Evolutionary conservation across 1,140 invertebrate genomes (phyloP).

Genomic region (Danaus melanippus): DNA sequence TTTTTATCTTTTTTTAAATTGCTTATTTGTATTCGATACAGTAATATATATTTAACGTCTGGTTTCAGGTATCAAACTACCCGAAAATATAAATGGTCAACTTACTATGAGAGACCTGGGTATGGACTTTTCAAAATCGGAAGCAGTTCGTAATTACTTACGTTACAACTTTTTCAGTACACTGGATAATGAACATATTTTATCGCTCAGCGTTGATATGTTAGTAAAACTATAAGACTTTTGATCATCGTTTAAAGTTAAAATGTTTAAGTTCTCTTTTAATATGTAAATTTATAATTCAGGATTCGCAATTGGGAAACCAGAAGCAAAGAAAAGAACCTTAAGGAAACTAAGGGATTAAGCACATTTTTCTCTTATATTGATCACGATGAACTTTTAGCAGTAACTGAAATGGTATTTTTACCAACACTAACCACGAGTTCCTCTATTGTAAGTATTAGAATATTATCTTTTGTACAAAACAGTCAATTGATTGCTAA

Average conservation of each 20-base stretch:
- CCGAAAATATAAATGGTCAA: slow-evolving; percentile 1
- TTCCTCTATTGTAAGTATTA: slow-evolving; percentile 15
- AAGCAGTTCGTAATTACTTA: slow-evolving; percentile 17
- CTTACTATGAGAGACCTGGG: slow-evolving; percentile 16
- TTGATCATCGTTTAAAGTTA: background rate
- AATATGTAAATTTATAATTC: slow-evolving; percentile 52
- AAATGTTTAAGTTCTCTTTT: background rate
- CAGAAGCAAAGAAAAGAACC: slow-evolving; percentile 63
- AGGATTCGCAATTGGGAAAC: slow-evolving; percentile 60
- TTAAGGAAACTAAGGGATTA: slow-evolving; percentile 5
- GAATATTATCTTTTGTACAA: background rate
- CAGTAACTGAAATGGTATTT: slow-evolving; percentile 21
- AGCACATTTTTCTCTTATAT: slow-evolving; percentile 10
- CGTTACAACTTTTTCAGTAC: slow-evolving; percentile 19
- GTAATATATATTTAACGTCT: background rate
- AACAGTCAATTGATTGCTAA: too few relatives aligned
- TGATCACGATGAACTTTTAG: slow-evolving; percentile 14
- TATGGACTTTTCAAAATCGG: slow-evolving; percentile 12
- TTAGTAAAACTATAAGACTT: slow-evolving; percentile 9
- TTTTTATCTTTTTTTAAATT: too few relatives aligned
- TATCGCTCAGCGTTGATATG: slow-evolving; percentile 21
- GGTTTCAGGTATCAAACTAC: slow-evolving; percentile 15
- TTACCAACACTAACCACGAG: slow-evolving; percentile 20
- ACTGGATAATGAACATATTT: slow-evolving; percentile 14
- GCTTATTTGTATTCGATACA: background rate